These are phyloP conservation scores for Tenodera sinensis DNA, from an alignment of 2,888 invertebrate genomes.

Conservation along the genomic window DNA sequence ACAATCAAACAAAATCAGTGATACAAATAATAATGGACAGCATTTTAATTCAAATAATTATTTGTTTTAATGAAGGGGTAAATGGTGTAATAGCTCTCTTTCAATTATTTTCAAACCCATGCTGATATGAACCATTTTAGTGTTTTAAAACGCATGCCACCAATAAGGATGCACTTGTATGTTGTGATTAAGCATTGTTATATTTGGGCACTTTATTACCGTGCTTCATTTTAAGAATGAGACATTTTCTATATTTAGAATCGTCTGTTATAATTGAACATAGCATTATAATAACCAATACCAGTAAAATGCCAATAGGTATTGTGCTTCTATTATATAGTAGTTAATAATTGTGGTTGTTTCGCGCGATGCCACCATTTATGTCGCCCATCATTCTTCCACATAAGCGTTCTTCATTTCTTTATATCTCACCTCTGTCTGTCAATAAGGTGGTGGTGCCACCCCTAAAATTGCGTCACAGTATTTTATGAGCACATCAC, in stretches of 20 bases:
- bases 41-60: no score
- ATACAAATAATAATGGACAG: no score
- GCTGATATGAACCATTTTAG: no score
- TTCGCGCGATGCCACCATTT: neutral
- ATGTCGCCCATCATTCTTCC: neutral
- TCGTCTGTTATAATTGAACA: neutral
- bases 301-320: neutral
- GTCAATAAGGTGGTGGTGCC: neutral
- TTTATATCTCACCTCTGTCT: neutral
- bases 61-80: no score
- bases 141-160: no score
- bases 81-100: no score
- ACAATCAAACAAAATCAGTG: no score
- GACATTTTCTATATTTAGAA: no score
- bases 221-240: no score
- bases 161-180: no score
- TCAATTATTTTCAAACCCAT: no score
- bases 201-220: rapidly evolving
- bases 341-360: neutral
- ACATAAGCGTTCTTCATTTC: neutral
- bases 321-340: neutral
- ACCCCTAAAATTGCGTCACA: neutral
- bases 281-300: neutral
- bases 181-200: no score
- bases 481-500: neutral